phyloP scores from a whole-genome alignment of 2,888 invertebrate species.

The Sarcophaga caerulescens region DNA sequence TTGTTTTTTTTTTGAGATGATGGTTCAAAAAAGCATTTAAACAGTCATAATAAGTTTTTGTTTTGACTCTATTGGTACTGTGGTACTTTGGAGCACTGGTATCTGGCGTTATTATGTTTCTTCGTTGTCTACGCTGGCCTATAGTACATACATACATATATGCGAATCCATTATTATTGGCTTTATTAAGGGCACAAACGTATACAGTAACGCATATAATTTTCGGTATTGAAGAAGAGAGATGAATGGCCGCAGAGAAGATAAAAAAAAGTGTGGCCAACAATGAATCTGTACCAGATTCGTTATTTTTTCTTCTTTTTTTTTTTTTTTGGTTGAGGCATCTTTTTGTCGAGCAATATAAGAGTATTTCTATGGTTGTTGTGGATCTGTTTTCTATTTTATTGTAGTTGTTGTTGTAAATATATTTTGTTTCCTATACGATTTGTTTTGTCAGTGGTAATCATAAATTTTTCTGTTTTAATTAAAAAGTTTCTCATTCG shows the following conservation, averaged over 20 bases:
- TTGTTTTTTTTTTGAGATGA: conserved; percentile 35
- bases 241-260: neutral
- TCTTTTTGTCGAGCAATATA: conserved; percentile 42
- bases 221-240: neutral
- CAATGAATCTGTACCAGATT: too few species aligned
- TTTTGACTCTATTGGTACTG: conserved; percentile 43
- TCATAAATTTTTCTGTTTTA: conserved; percentile 67
- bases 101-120: too few species aligned
- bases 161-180: conserved; percentile 58
- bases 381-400: conserved; percentile 55
- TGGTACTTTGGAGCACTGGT: neutral
- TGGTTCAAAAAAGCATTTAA: conserved; percentile 52
- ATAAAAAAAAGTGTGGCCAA: neutral
- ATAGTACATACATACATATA: too few species aligned
- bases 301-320: too few species aligned
- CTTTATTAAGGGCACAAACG: conserved; percentile 38
- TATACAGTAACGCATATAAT: conserved; percentile 12
- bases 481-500: conserved; percentile 72
- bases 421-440: conserved; percentile 42
- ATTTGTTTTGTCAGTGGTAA: conserved; percentile 59
- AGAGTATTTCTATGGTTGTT: neutral
- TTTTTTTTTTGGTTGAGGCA: conserved; percentile 46
- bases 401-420: conserved; percentile 30
- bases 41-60: conserved; percentile 37
- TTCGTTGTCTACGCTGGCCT: neutral